phyloP scores from a whole-genome alignment of 2,888 invertebrate genomes.

The Morpho helenor region DNA sequence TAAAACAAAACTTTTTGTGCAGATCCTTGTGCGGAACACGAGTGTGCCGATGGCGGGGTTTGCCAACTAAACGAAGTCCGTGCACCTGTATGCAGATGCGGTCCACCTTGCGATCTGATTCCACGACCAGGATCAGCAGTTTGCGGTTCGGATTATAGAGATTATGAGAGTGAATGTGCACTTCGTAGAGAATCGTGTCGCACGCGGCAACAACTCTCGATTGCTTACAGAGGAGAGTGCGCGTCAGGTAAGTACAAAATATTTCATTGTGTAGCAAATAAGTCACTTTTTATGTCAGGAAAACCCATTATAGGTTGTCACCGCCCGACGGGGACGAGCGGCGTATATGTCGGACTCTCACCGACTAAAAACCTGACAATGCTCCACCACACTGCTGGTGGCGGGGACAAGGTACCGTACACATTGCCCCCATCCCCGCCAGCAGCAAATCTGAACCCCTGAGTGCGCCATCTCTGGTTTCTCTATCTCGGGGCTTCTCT shows the following conservation, averaged over 20 bases:
- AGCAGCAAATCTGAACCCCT: too few species aligned
- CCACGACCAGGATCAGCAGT: slow-evolving; percentile 83
- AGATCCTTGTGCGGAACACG: slow-evolving; percentile 92
- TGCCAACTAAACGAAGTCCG: slow-evolving; percentile 90
- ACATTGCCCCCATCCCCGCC: too few species aligned
- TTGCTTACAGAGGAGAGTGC: slow-evolving; percentile 91
- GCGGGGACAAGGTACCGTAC: too few species aligned
- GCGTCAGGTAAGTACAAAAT: slow-evolving; percentile 80
- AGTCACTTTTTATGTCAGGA: too few species aligned
- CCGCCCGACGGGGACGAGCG: too few species aligned
- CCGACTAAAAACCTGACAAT: too few species aligned
- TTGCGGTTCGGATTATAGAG: slow-evolving; percentile 88
- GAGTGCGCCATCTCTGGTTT: too few species aligned
- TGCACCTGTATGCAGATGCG: slow-evolving; percentile 88
- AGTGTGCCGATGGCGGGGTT: slow-evolving; percentile 88
- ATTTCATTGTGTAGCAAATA: too few species aligned
- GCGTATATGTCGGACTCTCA: too few species aligned
- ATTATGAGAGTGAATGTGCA: slow-evolving; percentile 90
- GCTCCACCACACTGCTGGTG: too few species aligned
- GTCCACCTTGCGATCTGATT: slow-evolving; percentile 86
- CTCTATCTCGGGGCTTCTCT: too few species aligned
- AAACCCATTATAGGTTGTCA: too few species aligned
- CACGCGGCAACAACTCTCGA: slow-evolving; percentile 84
- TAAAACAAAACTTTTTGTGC: slow-evolving; percentile 26
- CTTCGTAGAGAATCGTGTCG: slow-evolving; percentile 89